Evolutionary conservation across 2,113 vertebrate species (phyloP).

Genomic region (Pseudorasbora parva): DNA sequence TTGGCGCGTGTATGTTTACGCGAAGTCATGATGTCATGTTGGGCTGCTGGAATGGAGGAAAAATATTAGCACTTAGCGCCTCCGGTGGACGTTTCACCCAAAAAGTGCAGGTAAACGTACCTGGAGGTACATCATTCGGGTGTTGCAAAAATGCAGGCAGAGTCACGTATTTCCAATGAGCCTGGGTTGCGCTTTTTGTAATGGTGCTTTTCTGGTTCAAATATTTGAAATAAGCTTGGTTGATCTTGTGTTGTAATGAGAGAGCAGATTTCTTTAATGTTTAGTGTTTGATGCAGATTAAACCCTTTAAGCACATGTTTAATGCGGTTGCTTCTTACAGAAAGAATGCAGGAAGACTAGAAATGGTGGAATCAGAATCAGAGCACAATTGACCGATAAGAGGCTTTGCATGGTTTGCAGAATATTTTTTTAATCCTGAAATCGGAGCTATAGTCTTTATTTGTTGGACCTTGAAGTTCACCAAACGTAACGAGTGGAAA

Average conservation of each 20-base stretch:
- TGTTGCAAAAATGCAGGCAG: too few species aligned
- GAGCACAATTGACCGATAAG: slow-evolving; percentile 16
- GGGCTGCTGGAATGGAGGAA: too few species aligned
- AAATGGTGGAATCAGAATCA: neutral
- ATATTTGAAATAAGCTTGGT: slow-evolving; percentile 11
- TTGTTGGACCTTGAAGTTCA: slow-evolving; percentile 21
- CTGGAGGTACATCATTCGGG: too few species aligned
- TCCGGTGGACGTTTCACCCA: too few species aligned
- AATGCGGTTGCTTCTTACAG: slow-evolving; percentile 33
- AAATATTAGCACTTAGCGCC: too few species aligned
- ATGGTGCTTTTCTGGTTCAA: neutral
- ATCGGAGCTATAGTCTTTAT: neutral
- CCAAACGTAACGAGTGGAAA: slow-evolving; percentile 23
- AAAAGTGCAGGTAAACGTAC: too few species aligned
- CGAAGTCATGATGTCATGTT: too few species aligned
- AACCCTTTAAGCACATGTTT: slow-evolving; percentile 40
- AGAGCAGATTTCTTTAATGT: slow-evolving; percentile 43
- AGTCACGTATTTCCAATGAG: too few species aligned
- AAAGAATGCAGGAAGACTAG: neutral
- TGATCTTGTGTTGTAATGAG: neutral
- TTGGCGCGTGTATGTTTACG: too few species aligned
- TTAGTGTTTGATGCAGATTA: slow-evolving; percentile 26
- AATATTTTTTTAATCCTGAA: neutral
- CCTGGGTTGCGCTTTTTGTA: too few species aligned
- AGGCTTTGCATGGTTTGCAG: slow-evolving; percentile 7